Conservation (phyloP, 2,797 vertebrate genomes). For the Chromobotia macracanthus region DNA sequence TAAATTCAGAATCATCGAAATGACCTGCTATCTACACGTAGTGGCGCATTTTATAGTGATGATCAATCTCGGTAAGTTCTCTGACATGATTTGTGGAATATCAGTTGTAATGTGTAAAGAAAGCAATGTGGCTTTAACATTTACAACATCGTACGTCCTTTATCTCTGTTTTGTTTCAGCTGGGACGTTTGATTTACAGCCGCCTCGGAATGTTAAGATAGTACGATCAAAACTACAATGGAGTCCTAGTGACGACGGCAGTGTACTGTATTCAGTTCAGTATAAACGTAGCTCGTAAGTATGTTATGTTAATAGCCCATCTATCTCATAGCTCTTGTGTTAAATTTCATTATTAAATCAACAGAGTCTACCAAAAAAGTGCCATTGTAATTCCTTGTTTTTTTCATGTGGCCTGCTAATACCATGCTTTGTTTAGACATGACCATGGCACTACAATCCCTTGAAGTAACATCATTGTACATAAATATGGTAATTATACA, state of each 20-base stretch:
- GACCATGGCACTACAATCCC: too few relatives aligned
- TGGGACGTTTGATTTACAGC: background rate
- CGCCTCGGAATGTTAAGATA: background rate
- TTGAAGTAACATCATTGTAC: too few relatives aligned
- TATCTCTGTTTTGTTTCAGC: conserved; percentile 11
- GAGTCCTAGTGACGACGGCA: background rate
- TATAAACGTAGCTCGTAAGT: conserved; percentile 10
- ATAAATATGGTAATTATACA: too few relatives aligned
- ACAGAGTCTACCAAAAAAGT: too few relatives aligned
- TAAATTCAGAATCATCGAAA: background rate
- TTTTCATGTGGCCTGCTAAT: too few relatives aligned
- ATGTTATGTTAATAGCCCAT: background rate
- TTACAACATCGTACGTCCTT: background rate
- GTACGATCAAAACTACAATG: background rate
- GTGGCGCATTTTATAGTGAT: background rate
- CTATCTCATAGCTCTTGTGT: background rate
- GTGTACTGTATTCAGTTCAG: conserved; percentile 1
- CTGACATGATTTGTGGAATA: background rate
- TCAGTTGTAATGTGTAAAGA: background rate
- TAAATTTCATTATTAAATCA: too few relatives aligned
- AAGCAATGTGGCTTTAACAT: background rate
- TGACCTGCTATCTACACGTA: background rate
- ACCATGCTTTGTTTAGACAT: too few relatives aligned
- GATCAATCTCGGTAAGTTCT: background rate
- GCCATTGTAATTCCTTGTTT: too few relatives aligned